Conservation (phyloP, 1,140 invertebrate genomes). For the Drosophila virilis region DNA sequence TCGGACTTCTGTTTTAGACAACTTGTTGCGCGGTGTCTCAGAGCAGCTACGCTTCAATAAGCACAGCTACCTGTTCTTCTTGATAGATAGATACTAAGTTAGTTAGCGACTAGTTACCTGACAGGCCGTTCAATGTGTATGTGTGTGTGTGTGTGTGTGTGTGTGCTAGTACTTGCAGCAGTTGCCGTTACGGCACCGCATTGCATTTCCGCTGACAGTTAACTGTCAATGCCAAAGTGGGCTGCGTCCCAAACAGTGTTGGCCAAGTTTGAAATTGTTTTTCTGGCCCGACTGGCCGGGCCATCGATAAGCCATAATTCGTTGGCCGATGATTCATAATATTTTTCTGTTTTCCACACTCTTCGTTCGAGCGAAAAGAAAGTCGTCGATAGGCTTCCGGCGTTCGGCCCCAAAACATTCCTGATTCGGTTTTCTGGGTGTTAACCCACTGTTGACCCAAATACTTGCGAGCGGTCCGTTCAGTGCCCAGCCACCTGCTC, state of each 20-base stretch:
- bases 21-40: constrained; percentile 33
- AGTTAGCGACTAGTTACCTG: constrained; percentile 7
- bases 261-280: constrained; percentile 70
- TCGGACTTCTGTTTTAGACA: constrained; percentile 27
- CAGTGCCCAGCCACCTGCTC: constrained; percentile 45
- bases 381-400: constrained; percentile 73
- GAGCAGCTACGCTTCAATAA: constrained; percentile 60
- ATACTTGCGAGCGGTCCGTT: constrained; percentile 45
- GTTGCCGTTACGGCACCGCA: constrained; percentile 76
- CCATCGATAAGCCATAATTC: constrained; percentile 57
- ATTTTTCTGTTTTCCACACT: constrained; percentile 30
- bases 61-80: constrained; percentile 69
- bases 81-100: constrained; percentile 28
- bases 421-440: constrained; percentile 58
- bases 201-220: constrained; percentile 78
- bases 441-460: constrained; percentile 71
- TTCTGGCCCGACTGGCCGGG: constrained; percentile 58
- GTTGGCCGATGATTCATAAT: constrained; percentile 63
- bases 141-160: constrained; percentile 1
- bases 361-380: constrained; percentile 64
- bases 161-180: constrained; percentile 44
- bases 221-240: constrained; percentile 80
- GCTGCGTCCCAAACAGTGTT: constrained; percentile 33
- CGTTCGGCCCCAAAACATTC: constrained; percentile 44
- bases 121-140: constrained; percentile 19